Base-by-base conservation (phyloP, 2,888 invertebrate species). In the Doris montereyensis region DNA sequence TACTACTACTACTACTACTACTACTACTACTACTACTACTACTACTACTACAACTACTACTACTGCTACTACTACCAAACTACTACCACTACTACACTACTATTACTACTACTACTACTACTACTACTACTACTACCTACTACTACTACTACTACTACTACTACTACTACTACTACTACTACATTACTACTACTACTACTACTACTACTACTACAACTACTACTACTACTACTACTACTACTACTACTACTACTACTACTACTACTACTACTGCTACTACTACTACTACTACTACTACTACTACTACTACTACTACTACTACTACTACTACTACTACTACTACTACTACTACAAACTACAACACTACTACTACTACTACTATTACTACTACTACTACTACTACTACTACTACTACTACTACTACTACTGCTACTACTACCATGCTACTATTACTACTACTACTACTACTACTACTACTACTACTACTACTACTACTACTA, bases 341-440 rank as follows among this genome's bases (percentile, higher is more conserved):
- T n/a, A n/a, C n/a, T n/a, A n/a, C n/a, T n/a, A n/a, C n/a, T n/a
- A n/a, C n/a, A n/a, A n/a, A n/a, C n/a, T n/a, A n/a, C n/a, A n/a
- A n/a, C n/a, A n/a, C n/a, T n/a, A n/a, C n/a, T n/a, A n/a, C n/a
- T n/a, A n/a, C n/a, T n/a, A n/a, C n/a, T n/a, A n/a, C n/a, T n/a
- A n/a, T n/a, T n/a, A n/a, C n/a, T n/a, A n/a, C n/a, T n/a, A n/a
- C n/a, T n/a, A n/a, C n/a, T 13, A 62, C 17, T 13, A 62, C 24
- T 62, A 62, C 62, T 62, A 62, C 62, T 62, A 62, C 62, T 62
- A 62, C 62, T 62, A 62, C 62, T 62, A 62, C 62, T 62, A 62
- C 62, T 62, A 62, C 62, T 62, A 62, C 62, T n/a, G n/a, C n/a
- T n/a, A n/a, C n/a, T n/a, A n/a, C n/a, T n/a, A n/a, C n/a, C n/a